phyloP scores from a whole-genome alignment of 2,113 vertebrate species.

The Hiodon alosoides region DNA sequence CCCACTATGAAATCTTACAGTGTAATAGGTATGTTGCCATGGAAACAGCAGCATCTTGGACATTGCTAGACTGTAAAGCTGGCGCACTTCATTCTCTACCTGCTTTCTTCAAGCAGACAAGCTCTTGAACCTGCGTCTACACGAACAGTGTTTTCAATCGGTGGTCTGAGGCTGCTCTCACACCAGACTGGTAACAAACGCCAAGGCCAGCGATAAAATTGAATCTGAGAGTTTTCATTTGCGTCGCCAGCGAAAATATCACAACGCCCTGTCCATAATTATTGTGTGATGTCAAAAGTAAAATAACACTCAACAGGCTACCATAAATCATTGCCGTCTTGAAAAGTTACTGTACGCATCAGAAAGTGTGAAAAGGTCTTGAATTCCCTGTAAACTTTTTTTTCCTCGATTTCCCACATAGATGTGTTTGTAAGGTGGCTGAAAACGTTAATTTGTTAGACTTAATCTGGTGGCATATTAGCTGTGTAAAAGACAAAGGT shows the following conservation, averaged over 20 bases:
- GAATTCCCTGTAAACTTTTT: not conserved
- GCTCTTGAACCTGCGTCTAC: not conserved
- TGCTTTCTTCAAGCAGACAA: slow-evolving; percentile 16
- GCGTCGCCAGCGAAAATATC: not conserved
- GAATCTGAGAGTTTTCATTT: not conserved
- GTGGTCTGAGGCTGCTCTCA: not conserved
- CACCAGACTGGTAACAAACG: not conserved
- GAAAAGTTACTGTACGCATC: not conserved
- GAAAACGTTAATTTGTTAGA: not conserved
- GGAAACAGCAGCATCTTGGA: slow-evolving; percentile 37
- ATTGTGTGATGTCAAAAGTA: not conserved
- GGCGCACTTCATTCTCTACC: slow-evolving; percentile 27
- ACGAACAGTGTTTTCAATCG: slow-evolving; percentile 14
- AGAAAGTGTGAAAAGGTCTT: not conserved
- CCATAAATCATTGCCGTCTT: not conserved
- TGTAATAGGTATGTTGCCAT: slow-evolving; percentile 40
- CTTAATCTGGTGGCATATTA: not conserved
- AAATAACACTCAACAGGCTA: not conserved
- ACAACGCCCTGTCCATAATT: not conserved
- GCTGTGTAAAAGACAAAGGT: not conserved
- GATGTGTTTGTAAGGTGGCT: not conserved
- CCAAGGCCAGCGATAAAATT: too few relatives aligned
- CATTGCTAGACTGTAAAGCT: slow-evolving; percentile 30
- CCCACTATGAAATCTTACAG: slow-evolving; percentile 26
- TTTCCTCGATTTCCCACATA: not conserved